Conservation (phyloP, 1,140 invertebrate genomes). For the Drosophila takahashii region DNA sequence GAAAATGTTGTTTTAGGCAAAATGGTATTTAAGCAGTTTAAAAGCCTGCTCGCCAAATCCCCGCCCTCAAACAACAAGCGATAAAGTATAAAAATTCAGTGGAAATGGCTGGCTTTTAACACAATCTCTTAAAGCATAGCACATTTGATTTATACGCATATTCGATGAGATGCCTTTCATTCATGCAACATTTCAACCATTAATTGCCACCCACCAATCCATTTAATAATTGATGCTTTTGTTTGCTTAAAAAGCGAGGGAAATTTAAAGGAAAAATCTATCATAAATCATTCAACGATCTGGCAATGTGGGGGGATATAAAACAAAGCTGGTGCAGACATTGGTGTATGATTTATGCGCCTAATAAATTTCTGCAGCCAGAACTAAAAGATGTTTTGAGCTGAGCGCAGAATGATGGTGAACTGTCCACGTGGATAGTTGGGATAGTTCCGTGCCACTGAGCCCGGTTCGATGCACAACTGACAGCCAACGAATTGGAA, state of each 20-base stretch:
- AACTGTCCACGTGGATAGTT: slow-evolving; percentile 2
- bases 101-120: slow-evolving; percentile 32
- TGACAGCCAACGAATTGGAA: slow-evolving; percentile 67
- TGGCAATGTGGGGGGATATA: slow-evolving; percentile 4
- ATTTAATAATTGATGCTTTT: slow-evolving; percentile 40
- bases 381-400: slow-evolving; percentile 22
- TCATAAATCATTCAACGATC: slow-evolving; percentile 21
- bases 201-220: slow-evolving; percentile 19
- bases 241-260: slow-evolving; percentile 39
- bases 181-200: slow-evolving; percentile 14
- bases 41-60: slow-evolving; percentile 13
- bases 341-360: slow-evolving; percentile 47
- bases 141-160: slow-evolving; percentile 20
- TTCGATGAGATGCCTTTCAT: slow-evolving; percentile 9
- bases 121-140: slow-evolving; percentile 28
- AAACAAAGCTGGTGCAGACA: slow-evolving; percentile 17
- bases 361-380: slow-evolving; percentile 38
- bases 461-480: slow-evolving; percentile 20
- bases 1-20: slow-evolving; percentile 35
- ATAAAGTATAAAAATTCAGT: slow-evolving; percentile 13
- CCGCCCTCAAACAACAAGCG: background rate
- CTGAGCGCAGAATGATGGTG: slow-evolving; percentile 9
- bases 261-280: slow-evolving; percentile 17
- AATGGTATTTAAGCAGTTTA: slow-evolving; percentile 30
- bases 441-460: slow-evolving; percentile 7